Evolutionary conservation across 2,113 vertebrate species (phyloP).

Genomic region (Chionomys nivalis): DNA sequence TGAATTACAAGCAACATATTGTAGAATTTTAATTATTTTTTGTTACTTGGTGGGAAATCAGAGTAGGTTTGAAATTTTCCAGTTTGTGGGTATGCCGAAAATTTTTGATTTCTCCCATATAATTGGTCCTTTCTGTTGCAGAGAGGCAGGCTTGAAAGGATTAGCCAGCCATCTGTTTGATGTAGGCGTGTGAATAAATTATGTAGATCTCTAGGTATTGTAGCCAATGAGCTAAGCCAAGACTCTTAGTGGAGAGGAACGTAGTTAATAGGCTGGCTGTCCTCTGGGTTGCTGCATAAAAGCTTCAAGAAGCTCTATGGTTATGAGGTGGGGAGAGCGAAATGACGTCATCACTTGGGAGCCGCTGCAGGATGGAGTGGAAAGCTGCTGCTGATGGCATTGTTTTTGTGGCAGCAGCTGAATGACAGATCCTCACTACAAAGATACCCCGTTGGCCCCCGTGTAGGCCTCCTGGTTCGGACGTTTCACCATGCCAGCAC

Average conservation of each 20-base stretch:
- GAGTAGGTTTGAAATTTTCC: constrained; percentile 52
- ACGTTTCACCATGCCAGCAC: constrained; percentile 91
- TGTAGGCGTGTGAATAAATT: constrained; percentile 80
- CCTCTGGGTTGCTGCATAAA: constrained; percentile 84
- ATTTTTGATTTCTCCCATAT: constrained; percentile 8
- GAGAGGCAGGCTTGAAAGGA: constrained; percentile 66
- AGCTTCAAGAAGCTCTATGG: constrained; percentile 79
- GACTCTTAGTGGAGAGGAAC: constrained; percentile 75
- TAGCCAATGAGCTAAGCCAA: constrained; percentile 84
- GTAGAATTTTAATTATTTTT: constrained; percentile 40
- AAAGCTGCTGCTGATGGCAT: constrained; percentile 89
- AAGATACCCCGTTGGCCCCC: constrained; percentile 83
- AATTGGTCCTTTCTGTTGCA: constrained; percentile 58
- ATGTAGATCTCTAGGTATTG: constrained; percentile 81
- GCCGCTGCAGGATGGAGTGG: constrained; percentile 87
- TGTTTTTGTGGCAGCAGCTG: constrained; percentile 89
- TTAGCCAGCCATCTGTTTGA: constrained; percentile 1
- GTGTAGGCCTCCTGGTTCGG: constrained; percentile 81
- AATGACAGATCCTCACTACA: constrained; percentile 87
- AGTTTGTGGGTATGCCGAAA: constrained; percentile 34
- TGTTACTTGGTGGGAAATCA: neutral
- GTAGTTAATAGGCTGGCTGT: constrained; percentile 84
- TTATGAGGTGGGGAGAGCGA: constrained; percentile 79
- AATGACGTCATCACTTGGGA: constrained; percentile 89
- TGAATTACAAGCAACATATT: neutral